Conservation (phyloP, 2,113 vertebrate genomes). For the Salvelinus alpinus region DNA sequence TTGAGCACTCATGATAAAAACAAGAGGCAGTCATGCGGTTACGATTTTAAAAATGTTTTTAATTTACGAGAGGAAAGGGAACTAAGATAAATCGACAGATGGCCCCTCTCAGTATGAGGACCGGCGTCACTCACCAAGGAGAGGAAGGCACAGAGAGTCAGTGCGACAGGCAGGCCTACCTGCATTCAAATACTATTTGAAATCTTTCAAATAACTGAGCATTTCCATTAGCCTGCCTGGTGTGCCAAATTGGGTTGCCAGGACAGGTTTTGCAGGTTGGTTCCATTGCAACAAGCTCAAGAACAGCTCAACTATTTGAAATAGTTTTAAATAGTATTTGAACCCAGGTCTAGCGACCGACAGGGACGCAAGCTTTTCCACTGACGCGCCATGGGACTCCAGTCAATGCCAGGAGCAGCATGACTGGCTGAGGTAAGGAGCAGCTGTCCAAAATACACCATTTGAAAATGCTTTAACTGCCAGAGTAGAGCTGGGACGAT, state of each 20-base stretch:
- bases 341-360: neutral
- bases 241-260: no score
- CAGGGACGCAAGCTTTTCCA: conserved; percentile 44
- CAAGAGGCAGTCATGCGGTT: conserved; percentile 31
- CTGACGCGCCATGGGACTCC: conserved; percentile 40
- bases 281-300: neutral
- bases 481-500: no score
- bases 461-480: conserved; percentile 17
- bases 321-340: no score
- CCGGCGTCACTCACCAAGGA: conserved; percentile 56
- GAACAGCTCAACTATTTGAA: no score
- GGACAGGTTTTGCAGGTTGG: no score
- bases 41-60: conserved; percentile 39
- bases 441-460: conserved; percentile 40
- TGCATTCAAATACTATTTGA: no score
- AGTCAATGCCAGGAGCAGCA: conserved; percentile 46
- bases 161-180: conserved; percentile 22
- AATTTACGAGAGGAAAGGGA: conserved; percentile 38
- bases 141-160: conserved; percentile 46
- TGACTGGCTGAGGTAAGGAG: conserved; percentile 34
- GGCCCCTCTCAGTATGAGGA: conserved; percentile 64
- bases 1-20: no score
- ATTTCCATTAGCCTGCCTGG: no score
- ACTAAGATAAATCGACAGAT: conserved; percentile 68
- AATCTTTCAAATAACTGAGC: no score